Conservation (phyloP, 2,888 invertebrate genomes). For the Apamea crenata region DNA sequence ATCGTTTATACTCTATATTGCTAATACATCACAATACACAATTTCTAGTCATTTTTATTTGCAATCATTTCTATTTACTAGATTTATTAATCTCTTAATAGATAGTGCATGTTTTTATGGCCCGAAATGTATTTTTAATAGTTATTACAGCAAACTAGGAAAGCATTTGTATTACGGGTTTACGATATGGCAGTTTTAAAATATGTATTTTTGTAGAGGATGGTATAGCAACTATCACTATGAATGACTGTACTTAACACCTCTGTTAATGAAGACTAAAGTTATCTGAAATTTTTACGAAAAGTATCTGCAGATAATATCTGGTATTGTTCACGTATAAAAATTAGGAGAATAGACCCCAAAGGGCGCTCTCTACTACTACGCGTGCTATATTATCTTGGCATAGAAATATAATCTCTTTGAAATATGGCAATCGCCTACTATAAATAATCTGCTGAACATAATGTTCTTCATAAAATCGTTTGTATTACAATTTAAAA, state of each 20-base stretch:
- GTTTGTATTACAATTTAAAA: slow-evolving; percentile 85
- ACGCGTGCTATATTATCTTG: slow-evolving; percentile 67
- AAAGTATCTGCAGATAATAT: slow-evolving; percentile 29
- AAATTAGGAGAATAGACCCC: slow-evolving; percentile 29
- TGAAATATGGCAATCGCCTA: slow-evolving; percentile 67
- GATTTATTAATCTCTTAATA: slow-evolving; percentile 43
- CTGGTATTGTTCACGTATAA: slow-evolving; percentile 12
- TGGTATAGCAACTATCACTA: slow-evolving; percentile 12
- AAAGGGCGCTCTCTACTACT: slow-evolving; percentile 68
- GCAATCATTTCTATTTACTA: slow-evolving; percentile 52
- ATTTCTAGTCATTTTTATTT: slow-evolving; percentile 70
- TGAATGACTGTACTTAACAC: slow-evolving; percentile 41
- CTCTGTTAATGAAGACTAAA: slow-evolving; percentile 35
- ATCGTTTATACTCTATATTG: slow-evolving; percentile 46
- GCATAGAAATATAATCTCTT: slow-evolving; percentile 69
- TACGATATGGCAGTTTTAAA: slow-evolving; percentile 43
- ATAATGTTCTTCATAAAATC: slow-evolving; percentile 65
- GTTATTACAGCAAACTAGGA: slow-evolving; percentile 25
- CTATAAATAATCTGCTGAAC: slow-evolving; percentile 67
- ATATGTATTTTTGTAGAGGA: slow-evolving; percentile 23
- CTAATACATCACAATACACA: slow-evolving; percentile 66
- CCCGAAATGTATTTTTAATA: slow-evolving; percentile 42
- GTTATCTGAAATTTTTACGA: slow-evolving; percentile 10
- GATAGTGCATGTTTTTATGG: slow-evolving; percentile 46
- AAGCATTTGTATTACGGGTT: slow-evolving; percentile 50